phyloP scores from a whole-genome alignment of 2,888 invertebrate species.

The Folsomia candida region DNA sequence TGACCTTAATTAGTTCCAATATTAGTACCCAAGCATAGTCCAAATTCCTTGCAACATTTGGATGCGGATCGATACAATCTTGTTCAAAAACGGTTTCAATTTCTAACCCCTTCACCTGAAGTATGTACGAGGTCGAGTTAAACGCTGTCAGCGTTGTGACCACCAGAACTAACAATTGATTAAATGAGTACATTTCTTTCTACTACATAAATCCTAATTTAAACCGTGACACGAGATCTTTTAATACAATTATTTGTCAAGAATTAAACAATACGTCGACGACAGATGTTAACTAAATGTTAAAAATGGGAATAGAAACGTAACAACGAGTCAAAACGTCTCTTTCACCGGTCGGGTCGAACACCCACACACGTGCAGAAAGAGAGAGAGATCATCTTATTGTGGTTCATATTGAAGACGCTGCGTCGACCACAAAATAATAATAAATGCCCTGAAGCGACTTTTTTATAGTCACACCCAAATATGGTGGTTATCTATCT shows the following conservation, averaged over 20 bases:
- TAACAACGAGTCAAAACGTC: too few species aligned
- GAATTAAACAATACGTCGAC: too few species aligned
- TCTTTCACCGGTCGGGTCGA: too few species aligned
- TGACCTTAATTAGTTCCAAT: not conserved
- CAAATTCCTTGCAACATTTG: constrained; percentile 2
- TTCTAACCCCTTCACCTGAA: not conserved
- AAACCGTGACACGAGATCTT: too few species aligned
- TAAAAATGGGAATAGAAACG: too few species aligned
- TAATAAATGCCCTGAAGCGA: not conserved
- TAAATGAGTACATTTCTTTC: too few species aligned
- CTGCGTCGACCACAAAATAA: too few species aligned
- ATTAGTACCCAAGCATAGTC: constrained; percentile 3
- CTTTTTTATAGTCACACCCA: not conserved
- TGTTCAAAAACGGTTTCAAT: not conserved
- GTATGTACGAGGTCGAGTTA: not conserved
- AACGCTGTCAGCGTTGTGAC: not conserved
- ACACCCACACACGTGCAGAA: not conserved
- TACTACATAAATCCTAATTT: too few species aligned
- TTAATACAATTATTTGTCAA: too few species aligned
- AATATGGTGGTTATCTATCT: not conserved
- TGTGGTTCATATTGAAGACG: too few species aligned
- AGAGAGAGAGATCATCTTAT: too few species aligned
- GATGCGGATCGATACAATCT: not conserved
- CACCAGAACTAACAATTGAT: not conserved
- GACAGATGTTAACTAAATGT: too few species aligned